A percentile compares a stretch with the other conserved stretches of the same genome.
These are phyloP conservation scores for Scomber scombrus DNA, from an alignment of 2,113 vertebrate species.

Conservation along the genomic window DNA sequence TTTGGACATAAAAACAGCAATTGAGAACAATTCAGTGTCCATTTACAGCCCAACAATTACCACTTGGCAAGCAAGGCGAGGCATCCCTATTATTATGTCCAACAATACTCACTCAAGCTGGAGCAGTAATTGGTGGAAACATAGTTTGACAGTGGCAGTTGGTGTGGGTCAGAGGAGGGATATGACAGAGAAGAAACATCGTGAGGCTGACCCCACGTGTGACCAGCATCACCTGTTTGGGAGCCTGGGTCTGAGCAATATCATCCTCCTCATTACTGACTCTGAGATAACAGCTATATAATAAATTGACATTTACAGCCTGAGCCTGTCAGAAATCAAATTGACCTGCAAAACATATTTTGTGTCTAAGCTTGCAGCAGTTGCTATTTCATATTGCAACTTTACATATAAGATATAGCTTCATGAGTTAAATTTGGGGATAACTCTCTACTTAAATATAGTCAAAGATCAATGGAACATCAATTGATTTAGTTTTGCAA, in stretches of 20 bases:
- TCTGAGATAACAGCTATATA: constrained; percentile 59
- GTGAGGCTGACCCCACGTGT: constrained; percentile 38
- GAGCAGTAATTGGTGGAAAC: constrained; percentile 61
- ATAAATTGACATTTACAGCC: constrained; percentile 63
- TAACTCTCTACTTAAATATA: not conserved
- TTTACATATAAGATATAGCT: not conserved
- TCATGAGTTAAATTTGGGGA: not conserved
- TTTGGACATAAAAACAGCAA: constrained; percentile 35
- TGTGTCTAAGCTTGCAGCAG: not conserved
- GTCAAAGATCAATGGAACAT: constrained; percentile 3
- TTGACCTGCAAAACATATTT: constrained; percentile 11
- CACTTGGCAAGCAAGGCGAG: constrained; percentile 25
- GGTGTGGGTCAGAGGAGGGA: constrained; percentile 39
- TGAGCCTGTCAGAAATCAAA: constrained; percentile 34
- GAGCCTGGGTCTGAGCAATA: constrained; percentile 32
- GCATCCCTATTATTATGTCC: constrained; percentile 51
- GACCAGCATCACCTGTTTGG: constrained; percentile 51
- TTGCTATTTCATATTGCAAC: not conserved
- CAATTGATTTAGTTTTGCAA: not conserved
- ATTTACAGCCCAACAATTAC: constrained; percentile 58
- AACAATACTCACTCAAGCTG: constrained; percentile 53
- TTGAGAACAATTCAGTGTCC: constrained; percentile 42
- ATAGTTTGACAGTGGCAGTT: constrained; percentile 50
- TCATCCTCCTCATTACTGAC: constrained; percentile 64
- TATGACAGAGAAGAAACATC: constrained; percentile 40